phyloP scores from a whole-genome alignment of 2,888 invertebrate species.

The Yponomeuta evonymella region DNA sequence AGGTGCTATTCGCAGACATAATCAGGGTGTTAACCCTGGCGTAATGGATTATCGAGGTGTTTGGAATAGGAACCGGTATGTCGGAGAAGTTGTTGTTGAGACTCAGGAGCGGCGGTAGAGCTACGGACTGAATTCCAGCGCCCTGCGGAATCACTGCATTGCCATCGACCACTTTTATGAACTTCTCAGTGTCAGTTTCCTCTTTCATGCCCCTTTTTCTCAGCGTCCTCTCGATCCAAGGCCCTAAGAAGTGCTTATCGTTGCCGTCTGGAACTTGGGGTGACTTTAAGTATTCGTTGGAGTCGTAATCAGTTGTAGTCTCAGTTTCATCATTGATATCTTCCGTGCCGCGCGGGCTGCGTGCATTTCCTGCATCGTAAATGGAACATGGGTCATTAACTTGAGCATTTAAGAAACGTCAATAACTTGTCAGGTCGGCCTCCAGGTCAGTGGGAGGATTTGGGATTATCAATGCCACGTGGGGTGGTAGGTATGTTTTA shows the following conservation, averaged over 20 bases:
- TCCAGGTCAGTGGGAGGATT: too few species aligned
- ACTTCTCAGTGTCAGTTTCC: conserved; percentile 14
- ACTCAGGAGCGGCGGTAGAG: conserved; percentile 47
- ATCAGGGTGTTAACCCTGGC: conserved; percentile 52
- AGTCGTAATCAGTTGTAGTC: not conserved
- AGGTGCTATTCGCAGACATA: not conserved
- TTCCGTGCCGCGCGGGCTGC: not conserved
- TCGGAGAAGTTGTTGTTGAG: conserved; percentile 52
- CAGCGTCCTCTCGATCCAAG: not conserved
- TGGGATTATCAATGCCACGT: too few species aligned
- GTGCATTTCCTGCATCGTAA: not conserved
- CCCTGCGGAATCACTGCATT: conserved; percentile 45
- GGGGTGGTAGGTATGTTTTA: too few species aligned
- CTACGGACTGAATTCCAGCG: conserved; percentile 48
- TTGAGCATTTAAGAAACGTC: too few species aligned
- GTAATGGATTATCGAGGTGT: conserved; percentile 59
- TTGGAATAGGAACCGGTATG: conserved; percentile 62
- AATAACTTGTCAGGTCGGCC: too few species aligned
- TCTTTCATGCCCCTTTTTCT: conserved; percentile 28
- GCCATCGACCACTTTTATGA: conserved; percentile 41
- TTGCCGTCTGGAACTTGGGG: not conserved
- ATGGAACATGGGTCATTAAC: too few species aligned
- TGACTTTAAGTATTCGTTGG: not conserved
- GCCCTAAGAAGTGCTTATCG: not conserved
- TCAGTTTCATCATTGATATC: not conserved